These are phyloP conservation scores for Aegithalos caudatus DNA, from an alignment of 2,113 vertebrate species.

Conservation along the genomic window DNA sequence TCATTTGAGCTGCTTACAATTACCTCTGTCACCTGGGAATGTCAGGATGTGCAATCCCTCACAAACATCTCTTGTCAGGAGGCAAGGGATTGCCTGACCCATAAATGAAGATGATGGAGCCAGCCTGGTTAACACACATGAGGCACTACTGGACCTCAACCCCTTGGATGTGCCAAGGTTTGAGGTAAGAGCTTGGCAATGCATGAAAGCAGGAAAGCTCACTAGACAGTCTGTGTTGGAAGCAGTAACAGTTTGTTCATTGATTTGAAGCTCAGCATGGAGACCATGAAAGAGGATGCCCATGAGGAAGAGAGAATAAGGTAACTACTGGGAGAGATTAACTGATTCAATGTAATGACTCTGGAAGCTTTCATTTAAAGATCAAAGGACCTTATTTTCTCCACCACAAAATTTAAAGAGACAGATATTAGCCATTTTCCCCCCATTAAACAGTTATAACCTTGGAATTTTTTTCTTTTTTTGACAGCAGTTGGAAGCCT, in stretches of 20 bases:
- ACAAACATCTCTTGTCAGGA: background rate
- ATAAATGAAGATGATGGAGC: background rate
- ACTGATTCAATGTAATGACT: conserved; percentile 64
- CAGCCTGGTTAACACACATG: background rate
- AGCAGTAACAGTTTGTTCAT: conserved; percentile 60
- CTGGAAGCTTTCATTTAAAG: conserved; percentile 65
- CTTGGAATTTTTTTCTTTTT: conserved; percentile 31
- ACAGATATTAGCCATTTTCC: conserved; percentile 52
- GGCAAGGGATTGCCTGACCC: background rate
- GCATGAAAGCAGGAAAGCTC: conserved; percentile 58
- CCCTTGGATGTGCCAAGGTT: conserved; percentile 21
- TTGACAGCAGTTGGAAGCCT: background rate
- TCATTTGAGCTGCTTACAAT: background rate
- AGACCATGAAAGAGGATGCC: conserved; percentile 60
- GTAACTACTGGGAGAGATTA: conserved; percentile 65
- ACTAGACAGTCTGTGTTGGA: conserved; percentile 30
- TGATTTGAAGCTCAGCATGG: conserved; percentile 63
- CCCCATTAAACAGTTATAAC: conserved; percentile 50
- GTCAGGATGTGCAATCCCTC: background rate
- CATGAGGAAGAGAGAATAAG: conserved; percentile 65
- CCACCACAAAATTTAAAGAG: conserved; percentile 62
- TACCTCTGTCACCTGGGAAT: background rate
- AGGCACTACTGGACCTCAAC: background rate
- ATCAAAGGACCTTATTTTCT: conserved; percentile 66
- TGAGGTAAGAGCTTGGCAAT: conserved; percentile 62